Percentiles rank a stretch among this genome's conserved stretches.
Conservation (phyloP, 2,888 invertebrate genomes). For the Melinaea menophilus region DNA sequence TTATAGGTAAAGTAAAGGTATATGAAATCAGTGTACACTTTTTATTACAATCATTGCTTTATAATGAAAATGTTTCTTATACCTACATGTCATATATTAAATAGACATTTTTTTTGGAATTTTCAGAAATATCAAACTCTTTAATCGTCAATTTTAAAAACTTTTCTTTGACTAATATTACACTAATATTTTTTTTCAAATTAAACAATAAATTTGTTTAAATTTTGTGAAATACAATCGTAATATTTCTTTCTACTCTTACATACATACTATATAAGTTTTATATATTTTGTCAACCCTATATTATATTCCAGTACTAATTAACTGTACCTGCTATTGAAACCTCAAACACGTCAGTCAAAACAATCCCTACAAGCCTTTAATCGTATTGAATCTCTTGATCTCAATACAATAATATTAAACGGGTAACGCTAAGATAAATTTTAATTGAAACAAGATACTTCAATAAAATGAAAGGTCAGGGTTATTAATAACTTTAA, state of each 20-base stretch:
- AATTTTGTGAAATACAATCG: too few species aligned
- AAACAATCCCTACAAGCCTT: constrained; percentile 26
- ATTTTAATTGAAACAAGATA: constrained; percentile 33
- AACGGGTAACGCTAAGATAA: constrained; percentile 27
- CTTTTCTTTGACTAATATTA: too few species aligned
- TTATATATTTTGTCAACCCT: background rate
- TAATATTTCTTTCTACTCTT: background rate
- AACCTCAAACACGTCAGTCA: constrained; percentile 10
- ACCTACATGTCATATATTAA: too few species aligned
- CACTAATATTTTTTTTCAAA: too few species aligned
- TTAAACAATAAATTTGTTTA: too few species aligned
- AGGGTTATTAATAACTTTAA: constrained; percentile 9
- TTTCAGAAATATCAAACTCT: too few species aligned
- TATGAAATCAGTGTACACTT: too few species aligned
- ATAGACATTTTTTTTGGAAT: too few species aligned
- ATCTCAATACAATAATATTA: constrained; percentile 26
- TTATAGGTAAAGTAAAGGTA: background rate
- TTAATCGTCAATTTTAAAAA: too few species aligned
- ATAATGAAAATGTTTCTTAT: too few species aligned
- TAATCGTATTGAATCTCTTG: constrained; percentile 20
- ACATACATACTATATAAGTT: background rate
- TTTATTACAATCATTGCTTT: too few species aligned
- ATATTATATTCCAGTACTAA: background rate
- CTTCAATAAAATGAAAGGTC: constrained; percentile 19
- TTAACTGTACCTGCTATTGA: constrained; percentile 3